phyloP scores from a whole-genome alignment of 2,888 invertebrate genomes.

The Nemoura dubitans region DNA sequence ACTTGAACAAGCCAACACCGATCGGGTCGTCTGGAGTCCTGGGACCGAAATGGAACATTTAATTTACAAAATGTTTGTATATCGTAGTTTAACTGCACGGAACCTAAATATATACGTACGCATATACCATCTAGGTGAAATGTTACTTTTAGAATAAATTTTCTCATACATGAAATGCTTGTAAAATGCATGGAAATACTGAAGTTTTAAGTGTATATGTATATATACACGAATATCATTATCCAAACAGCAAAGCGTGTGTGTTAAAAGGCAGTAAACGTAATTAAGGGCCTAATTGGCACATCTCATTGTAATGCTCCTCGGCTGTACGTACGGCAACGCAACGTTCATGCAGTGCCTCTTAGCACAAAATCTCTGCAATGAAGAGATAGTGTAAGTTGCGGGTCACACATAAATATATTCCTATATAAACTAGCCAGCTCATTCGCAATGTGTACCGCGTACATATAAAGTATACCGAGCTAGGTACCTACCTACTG shows the following conservation, averaged over 20 bases:
- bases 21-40: neutral
- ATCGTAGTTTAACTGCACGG: neutral
- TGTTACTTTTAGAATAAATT: neutral
- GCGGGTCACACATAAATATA: neutral
- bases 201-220: neutral
- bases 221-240: neutral
- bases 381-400: slow-evolving; percentile 12
- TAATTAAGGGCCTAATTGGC: neutral
- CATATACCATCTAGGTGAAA: neutral
- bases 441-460: slow-evolving; percentile 5
- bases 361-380: neutral
- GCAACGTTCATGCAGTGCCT: neutral
- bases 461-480: neutral
- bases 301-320: neutral
- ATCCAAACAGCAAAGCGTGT: neutral
- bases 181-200: neutral
- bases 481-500: neutral
- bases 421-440: neutral
- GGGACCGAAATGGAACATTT: neutral
- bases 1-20: neutral
- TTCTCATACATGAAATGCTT: neutral
- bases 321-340: neutral
- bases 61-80: neutral
- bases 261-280: neutral
- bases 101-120: neutral